Base-by-base conservation (phyloP, 2,113 vertebrate genomes). In the Eurypyga helias region DNA sequence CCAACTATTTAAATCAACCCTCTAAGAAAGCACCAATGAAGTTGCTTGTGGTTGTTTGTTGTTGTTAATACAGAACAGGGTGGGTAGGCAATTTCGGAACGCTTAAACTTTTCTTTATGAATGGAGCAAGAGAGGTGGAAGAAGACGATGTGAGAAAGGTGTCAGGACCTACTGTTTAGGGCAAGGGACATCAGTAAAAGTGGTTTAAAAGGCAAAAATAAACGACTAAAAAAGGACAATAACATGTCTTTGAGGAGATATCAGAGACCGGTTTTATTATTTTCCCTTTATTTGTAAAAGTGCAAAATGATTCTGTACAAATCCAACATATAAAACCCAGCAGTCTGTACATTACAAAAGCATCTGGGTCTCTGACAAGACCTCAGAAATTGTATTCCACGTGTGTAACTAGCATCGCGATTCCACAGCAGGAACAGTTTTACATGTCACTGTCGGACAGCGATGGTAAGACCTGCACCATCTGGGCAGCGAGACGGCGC, bases 241-340 rank as follows among this genome's bases (percentile, higher is more conserved):
- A 87, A 10, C 16, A 70, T 6, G 8, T 17, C 58, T 52, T 24
- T 10, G 25, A 61, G 18, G 24, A 81, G 73, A 87, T 78, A 65
- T 4, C 38, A 91, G 26, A 15, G 11, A 73, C 26, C 16, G 48
- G 29, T 28, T 95, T 95, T 91, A 94, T 94, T 96, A 96, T 93
- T 96, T 87, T 38, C 51, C 60, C n/a, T 93, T 96, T 96, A 96
- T 93, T 95, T 96, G 94, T 54, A 96, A 96, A 96, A 96, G 96
- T 96, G 96, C 96, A 96, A 96, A 96, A 91, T 87, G 38, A 87
- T 29, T 87, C 85, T 95, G 88, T 96, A 96, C 94, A 96, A 93
- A 89, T 15, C 69, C 60, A 65, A 61, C 64, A 70, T 87, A 91
- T 45, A 96, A 96, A 96, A 81, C 6, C 17, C 41, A 81, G 8